phyloP scores from a whole-genome alignment of 2,113 vertebrate species.

The Porphyrio hochstetteri region DNA sequence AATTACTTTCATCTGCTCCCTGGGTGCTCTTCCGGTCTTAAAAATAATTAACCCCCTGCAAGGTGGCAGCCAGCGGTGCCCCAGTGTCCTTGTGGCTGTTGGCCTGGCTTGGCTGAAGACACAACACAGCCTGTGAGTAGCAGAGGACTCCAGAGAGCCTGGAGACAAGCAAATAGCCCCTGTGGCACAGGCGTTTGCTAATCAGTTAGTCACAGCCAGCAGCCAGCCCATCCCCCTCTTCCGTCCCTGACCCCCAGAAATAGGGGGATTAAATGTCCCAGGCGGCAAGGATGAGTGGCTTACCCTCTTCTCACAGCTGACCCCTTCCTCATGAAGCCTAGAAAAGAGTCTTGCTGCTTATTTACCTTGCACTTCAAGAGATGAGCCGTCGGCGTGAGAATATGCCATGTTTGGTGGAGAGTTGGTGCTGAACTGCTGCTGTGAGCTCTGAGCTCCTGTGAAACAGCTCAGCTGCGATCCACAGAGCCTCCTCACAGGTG shows the following conservation, averaged over 20 bases:
- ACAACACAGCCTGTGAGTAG: accelerated
- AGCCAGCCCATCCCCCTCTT: not conserved
- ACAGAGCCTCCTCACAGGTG: not conserved
- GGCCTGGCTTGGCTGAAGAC: not conserved
- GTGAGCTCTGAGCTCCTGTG: not conserved
- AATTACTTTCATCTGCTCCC: not conserved
- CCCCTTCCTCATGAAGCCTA: accelerated
- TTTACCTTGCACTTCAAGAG: not conserved
- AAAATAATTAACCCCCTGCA: constrained; percentile 16
- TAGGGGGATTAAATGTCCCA: not conserved
- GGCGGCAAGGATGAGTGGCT: not conserved
- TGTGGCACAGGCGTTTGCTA: not conserved
- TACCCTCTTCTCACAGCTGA: not conserved
- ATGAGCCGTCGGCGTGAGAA: accelerated
- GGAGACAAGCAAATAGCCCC: not conserved
- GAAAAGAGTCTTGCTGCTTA: not conserved
- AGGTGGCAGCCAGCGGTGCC: not conserved
- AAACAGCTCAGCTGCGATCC: not conserved
- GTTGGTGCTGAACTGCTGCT: not conserved
- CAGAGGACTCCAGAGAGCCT: not conserved
- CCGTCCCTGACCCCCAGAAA: not conserved
- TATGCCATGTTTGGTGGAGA: not conserved
- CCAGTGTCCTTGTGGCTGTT: not conserved
- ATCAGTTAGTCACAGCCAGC: constrained; percentile 8
- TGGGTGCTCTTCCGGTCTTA: not conserved